Percentiles rank a stretch among this genome's conserved stretches.
phyloP scores from a whole-genome alignment of 1,140 invertebrate genomes.

The Drosophila mauritiana region DNA sequence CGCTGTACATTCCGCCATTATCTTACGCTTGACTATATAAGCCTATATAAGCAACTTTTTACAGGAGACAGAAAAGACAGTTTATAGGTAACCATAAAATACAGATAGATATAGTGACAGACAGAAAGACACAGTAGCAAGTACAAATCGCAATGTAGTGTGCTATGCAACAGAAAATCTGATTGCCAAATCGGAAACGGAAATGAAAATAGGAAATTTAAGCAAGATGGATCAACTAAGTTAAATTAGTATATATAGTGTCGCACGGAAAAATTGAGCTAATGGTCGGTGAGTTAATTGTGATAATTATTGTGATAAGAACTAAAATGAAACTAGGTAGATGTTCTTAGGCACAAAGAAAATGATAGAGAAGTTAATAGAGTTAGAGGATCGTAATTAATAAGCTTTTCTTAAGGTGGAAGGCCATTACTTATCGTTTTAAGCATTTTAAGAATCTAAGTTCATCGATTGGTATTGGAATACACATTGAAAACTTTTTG shows the following conservation, averaged over 20 bases:
- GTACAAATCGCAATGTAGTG: conserved; percentile 56
- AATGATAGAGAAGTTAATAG: conserved; percentile 6
- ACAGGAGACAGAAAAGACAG: conserved; percentile 38
- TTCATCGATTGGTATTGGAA: conserved; percentile 48
- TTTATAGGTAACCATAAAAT: conserved; percentile 14
- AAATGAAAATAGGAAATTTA: conserved; percentile 10
- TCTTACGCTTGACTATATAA: conserved; percentile 8
- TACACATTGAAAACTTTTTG: conserved; percentile 64
- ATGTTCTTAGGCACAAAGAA: conserved; percentile 3
- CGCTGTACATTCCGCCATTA: conserved; percentile 16
- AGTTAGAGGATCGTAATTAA: conserved; percentile 9
- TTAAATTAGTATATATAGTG: conserved; percentile 18
- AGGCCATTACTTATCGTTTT: conserved; percentile 35
- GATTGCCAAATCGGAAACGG: conserved; percentile 18
- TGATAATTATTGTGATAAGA: neutral
- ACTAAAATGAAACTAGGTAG: conserved; percentile 22
- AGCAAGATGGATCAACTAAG: conserved; percentile 19
- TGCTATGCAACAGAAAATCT: conserved; percentile 58
- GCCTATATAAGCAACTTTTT: conserved; percentile 43
- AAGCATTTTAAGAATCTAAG: conserved; percentile 62
- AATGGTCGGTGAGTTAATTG: neutral
- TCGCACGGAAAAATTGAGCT: conserved; percentile 1
- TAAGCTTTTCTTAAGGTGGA: conserved; percentile 26
- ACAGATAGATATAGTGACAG: conserved; percentile 28
- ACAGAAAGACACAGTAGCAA: conserved; percentile 42